phyloP scores from a whole-genome alignment of 1,140 invertebrate species.

The Druon quercuslanigerum region DNA sequence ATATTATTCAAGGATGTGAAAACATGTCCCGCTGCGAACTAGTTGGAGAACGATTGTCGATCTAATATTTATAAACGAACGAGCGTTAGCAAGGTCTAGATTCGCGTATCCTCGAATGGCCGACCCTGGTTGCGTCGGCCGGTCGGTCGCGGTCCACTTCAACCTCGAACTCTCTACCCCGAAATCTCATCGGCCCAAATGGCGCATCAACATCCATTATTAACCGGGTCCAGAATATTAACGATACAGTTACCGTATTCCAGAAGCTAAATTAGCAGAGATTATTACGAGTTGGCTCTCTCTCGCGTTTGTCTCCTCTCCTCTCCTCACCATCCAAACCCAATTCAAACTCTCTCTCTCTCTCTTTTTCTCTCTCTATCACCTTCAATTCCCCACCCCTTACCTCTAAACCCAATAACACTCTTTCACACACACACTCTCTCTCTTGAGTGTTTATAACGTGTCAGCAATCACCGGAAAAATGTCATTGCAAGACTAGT shows the following conservation, averaged over 20 bases:
- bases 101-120: slow-evolving; percentile 51
- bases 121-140: slow-evolving; percentile 52
- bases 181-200: slow-evolving; percentile 76
- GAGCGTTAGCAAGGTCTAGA: slow-evolving; percentile 58
- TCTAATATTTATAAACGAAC: slow-evolving; percentile 72
- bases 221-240: slow-evolving; percentile 74
- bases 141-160: slow-evolving; percentile 64
- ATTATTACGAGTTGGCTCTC: slow-evolving; percentile 73
- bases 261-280: slow-evolving; percentile 75
- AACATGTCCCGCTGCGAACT: slow-evolving; percentile 46
- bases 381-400: no score
- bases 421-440: no score
- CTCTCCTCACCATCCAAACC: slow-evolving; percentile 43
- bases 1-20: slow-evolving; percentile 56
- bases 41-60: slow-evolving; percentile 55
- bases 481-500: no score
- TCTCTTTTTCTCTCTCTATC: slow-evolving; percentile 25
- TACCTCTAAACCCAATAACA: no score
- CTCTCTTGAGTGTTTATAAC: no score
- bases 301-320: slow-evolving; percentile 45
- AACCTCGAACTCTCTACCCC: slow-evolving; percentile 68
- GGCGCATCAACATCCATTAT: slow-evolving; percentile 76
- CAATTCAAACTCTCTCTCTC: slow-evolving; percentile 15
- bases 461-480: no score
- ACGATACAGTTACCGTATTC: slow-evolving; percentile 75